A percentile compares a stretch with the other conserved stretches of the same genome.
Conservation (phyloP, 2,888 invertebrate species). For the Rhaphigaster nebulosa region DNA sequence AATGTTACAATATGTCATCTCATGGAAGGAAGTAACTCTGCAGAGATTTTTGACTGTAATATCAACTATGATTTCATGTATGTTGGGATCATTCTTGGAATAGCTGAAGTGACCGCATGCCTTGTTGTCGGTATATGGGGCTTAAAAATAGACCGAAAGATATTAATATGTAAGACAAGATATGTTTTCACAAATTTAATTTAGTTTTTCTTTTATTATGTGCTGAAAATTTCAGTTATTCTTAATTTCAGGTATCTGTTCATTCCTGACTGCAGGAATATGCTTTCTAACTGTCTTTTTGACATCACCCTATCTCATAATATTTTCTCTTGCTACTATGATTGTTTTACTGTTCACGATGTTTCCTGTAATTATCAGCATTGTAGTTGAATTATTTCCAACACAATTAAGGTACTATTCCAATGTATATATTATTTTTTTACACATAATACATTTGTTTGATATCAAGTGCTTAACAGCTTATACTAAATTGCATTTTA, state of each 20-base stretch:
- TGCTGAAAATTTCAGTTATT: background rate
- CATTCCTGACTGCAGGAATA: background rate
- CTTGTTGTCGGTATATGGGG: background rate
- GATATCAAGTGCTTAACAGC: too few species aligned
- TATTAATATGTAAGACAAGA: background rate
- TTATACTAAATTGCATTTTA: too few species aligned
- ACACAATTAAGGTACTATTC: constrained; percentile 49
- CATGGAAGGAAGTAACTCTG: background rate
- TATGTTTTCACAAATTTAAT: background rate
- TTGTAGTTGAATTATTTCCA: constrained; percentile 56
- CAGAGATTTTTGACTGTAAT: background rate
- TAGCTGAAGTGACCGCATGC: background rate
- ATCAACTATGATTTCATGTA: constrained; percentile 15
- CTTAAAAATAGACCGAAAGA: background rate
- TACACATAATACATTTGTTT: too few species aligned
- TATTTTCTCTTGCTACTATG: background rate
- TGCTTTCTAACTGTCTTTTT: background rate
- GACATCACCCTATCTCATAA: background rate
- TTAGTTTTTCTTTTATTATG: background rate
- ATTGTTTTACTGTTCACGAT: background rate
- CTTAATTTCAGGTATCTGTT: background rate
- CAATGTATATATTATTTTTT: too few species aligned
- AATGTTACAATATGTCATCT: constrained; percentile 36
- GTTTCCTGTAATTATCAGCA: constrained; percentile 52
- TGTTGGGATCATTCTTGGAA: constrained; percentile 1